Evolutionary conservation across 2,113 vertebrate species (phyloP).

Genomic region (Stegostoma tigrinum): DNA sequence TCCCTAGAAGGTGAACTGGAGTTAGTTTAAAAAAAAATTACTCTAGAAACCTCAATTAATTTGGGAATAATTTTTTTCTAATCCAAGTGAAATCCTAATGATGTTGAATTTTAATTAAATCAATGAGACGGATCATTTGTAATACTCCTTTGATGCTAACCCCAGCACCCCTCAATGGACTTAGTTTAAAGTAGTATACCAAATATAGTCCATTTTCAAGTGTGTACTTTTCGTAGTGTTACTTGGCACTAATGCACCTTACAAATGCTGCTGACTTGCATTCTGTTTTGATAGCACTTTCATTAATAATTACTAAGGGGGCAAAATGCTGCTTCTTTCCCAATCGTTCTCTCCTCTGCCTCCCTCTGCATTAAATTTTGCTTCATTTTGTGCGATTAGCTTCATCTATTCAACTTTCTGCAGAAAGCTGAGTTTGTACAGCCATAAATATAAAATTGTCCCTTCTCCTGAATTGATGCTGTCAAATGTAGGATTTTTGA

Average conservation of each 20-base stretch:
- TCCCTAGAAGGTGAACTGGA: conserved; percentile 65
- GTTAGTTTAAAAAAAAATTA: conserved; percentile 38
- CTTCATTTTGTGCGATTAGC: neutral
- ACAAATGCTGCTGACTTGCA: neutral
- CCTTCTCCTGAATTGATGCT: neutral
- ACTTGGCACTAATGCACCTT: neutral
- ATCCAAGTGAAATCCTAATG: neutral
- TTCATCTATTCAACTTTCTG: neutral
- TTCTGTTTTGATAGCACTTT: neutral
- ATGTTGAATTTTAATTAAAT: neutral
- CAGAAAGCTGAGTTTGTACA: neutral
- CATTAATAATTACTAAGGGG: neutral
- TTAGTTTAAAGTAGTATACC: neutral
- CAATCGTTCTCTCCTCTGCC: neutral
- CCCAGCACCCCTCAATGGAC: neutral
- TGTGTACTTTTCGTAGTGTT: neutral
- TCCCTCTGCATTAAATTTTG: neutral
- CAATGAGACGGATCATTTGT: neutral
- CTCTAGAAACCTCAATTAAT: conserved; percentile 6
- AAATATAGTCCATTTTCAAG: neutral
- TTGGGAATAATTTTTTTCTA: conserved; percentile 10
- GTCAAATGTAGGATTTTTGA: neutral
- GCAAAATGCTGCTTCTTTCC: neutral
- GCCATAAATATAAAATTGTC: neutral
- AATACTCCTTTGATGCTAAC: neutral